Base-by-base conservation (phyloP, 2,797 vertebrate genomes). In the Thripadectes ignobilis region DNA sequence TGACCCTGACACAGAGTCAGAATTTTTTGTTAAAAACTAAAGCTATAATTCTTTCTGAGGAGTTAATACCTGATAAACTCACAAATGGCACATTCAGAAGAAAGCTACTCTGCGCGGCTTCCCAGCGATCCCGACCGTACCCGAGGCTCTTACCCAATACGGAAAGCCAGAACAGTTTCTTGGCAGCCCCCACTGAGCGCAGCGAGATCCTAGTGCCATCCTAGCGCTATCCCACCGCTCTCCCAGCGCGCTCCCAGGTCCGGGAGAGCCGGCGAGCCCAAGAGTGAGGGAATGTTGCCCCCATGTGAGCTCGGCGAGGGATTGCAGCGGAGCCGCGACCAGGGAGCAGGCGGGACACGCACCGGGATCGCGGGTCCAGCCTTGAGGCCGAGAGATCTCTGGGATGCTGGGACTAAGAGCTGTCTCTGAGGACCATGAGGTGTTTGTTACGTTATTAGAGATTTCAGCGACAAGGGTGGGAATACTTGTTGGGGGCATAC, bases 301-400 rank as follows among this genome's bases (percentile, higher is more conserved):
- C 91, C 95, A 91, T 23, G 78, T 87, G 95, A 88, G 1, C 7
- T 24, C 2, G 0, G 21, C 15, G 21, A 10, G 59, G 81, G 17
- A 89, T 81, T 73, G 88, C 91, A 95, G 73, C 38, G 9, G 12
- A 27, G 23, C 59, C 2, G 10, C 17, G 6, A 4, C 0, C n/a
- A 34, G 10, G n/a, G 13, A 36, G 26, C 36, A 38, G 27, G 22
- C 46, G 3, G 19, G 24, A 17, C 29, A 29, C 18, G n/a, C 26
- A 19, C 45, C 19, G n/a, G 45, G n/a, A 20, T 13, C 45, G 12
- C n/a, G 12, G 15, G 6, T 23, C 6, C n/a, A 19, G n/a, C 17
- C 2, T 0, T 4, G 6, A 23, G 2, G 4, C 7, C 6, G 2
- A 32, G 7, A 1, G 1, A 9, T n/a, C 10, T 34, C 59, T 3